Percentiles rank a stretch among this genome's conserved stretches.
Evolutionary conservation across 2,113 vertebrate genomes (phyloP).

Genomic region (Corvus cornix): DNA sequence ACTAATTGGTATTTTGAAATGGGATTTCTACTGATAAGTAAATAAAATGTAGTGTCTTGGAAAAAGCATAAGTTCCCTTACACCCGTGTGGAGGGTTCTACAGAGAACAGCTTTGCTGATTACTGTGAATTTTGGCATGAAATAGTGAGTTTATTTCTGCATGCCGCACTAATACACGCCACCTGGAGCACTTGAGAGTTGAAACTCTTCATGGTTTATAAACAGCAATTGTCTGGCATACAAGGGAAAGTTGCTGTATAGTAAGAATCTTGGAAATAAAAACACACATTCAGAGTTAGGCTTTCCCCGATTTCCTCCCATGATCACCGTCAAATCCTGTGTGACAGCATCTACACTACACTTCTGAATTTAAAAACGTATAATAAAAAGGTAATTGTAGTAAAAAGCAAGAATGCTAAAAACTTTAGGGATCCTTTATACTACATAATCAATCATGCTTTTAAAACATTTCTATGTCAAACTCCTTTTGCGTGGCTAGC

Average conservation of each 20-base stretch:
- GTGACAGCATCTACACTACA: not conserved
- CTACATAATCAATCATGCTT: not conserved
- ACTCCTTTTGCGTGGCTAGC: not conserved
- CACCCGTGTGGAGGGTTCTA: not conserved
- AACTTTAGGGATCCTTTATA: not conserved
- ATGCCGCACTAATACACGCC: not conserved
- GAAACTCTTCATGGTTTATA: not conserved
- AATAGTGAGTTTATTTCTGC: not conserved
- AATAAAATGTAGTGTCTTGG: not conserved
- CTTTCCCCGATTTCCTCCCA: not conserved
- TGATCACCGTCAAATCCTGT: not conserved
- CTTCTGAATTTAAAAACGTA: not conserved
- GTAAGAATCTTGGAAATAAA: not conserved
- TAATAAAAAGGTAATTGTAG: not conserved
- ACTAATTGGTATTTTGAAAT: constrained; percentile 1
- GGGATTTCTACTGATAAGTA: not conserved
- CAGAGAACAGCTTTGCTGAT: not conserved
- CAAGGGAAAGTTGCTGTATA: not conserved
- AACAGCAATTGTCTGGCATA: not conserved
- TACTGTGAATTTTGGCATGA: not conserved
- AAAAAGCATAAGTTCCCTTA: not conserved
- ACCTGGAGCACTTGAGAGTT: not conserved
- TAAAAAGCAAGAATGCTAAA: not conserved
- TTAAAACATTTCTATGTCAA: not conserved
- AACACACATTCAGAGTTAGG: not conserved